Base-by-base conservation (phyloP, 1,140 invertebrate genomes). In the Amphibalanus amphitrite region DNA sequence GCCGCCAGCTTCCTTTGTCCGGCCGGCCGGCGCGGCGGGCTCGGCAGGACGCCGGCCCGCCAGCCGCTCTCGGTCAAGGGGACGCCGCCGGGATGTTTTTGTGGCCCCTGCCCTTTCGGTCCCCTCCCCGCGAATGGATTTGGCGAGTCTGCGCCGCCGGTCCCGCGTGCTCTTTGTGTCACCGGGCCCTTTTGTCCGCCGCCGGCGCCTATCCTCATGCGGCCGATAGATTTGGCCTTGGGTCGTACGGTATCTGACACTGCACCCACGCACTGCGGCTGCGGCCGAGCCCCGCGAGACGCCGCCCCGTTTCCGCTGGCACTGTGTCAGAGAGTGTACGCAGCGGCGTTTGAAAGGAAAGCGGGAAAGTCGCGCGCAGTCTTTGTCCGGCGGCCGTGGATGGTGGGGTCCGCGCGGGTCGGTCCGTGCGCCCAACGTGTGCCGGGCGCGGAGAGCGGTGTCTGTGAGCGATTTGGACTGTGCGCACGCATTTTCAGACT, bases 331-430 rank as follows among this genome's bases (percentile, higher is more conserved):
- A 59, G 47, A 59, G 20, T 59, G 47, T 59, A 59, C 47, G 20
- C 47, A 59, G 47, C 47, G 47, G 47, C 47, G 47, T 59, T 59
- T 59, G 47, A 59, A 59, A 59, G 47, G 47, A 59, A 59, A 59
- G 47, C 47, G 47, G 47, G 47, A 59, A 59, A 59, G 47, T 59
- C 47, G 47, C 47, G 47, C 47, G 10, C 47, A 59, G 47, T 59
- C 47, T 59, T 59, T 59, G 47, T 59, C 47, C 47, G 47, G 47
- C 20, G 47, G 13, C 17, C 1, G 47, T 13, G 47, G 10, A 13
- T 1, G 47, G 17, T 20, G 47, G 47, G 33, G 33, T 15, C 33
- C 15, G 33, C 33, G 33, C 15, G 33, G n/a, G 33, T 38, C 33
- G 33, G 33, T n/a, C 33, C 15, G 33, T 38, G 33, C 33, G 33